Percentiles rank a stretch among this genome's conserved stretches.
phyloP scores from a whole-genome alignment of 2,797 vertebrate genomes.

The Borostomias antarcticus region DNA sequence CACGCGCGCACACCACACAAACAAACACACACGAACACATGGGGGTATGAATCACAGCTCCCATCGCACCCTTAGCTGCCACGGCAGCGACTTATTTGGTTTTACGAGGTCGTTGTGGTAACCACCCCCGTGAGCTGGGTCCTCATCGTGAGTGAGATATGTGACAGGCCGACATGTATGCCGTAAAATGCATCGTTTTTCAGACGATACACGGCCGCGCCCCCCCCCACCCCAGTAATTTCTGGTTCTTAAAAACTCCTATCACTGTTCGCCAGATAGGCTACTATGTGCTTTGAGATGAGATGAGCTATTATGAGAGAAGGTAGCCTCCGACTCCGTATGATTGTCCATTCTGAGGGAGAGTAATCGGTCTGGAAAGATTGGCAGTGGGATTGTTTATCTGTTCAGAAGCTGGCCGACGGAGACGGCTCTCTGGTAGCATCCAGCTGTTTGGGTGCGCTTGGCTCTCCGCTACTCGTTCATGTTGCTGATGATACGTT shows the following conservation, averaged over 20 bases:
- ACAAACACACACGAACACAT: not conserved
- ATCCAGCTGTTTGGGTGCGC: too few species aligned
- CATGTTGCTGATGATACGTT: too few species aligned
- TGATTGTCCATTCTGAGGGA: too few species aligned
- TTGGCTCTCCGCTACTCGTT: too few species aligned
- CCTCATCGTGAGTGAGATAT: conserved; percentile 12
- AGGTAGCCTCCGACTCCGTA: not conserved
- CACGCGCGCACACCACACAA: conserved; percentile 1
- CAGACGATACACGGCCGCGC: conserved; percentile 25
- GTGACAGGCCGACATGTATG: conserved; percentile 24
- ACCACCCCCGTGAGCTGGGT: conserved; percentile 33
- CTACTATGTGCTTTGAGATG: not conserved
- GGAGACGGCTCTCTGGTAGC: too few species aligned
- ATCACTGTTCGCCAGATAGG: too few species aligned
- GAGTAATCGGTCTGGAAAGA: too few species aligned
- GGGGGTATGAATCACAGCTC: not conserved
- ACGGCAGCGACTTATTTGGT: conserved; percentile 42
- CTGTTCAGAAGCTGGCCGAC: too few species aligned
- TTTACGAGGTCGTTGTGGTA: conserved; percentile 26
- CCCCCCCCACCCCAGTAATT: too few species aligned
- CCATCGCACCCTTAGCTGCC: conserved; percentile 1
- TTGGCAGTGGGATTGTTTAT: too few species aligned
- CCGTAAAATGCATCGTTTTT: conserved; percentile 39
- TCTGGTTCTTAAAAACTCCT: too few species aligned
- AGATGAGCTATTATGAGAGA: not conserved